phyloP scores from a whole-genome alignment of 2,113 vertebrate species.

The Mastomys natalensis region DNA sequence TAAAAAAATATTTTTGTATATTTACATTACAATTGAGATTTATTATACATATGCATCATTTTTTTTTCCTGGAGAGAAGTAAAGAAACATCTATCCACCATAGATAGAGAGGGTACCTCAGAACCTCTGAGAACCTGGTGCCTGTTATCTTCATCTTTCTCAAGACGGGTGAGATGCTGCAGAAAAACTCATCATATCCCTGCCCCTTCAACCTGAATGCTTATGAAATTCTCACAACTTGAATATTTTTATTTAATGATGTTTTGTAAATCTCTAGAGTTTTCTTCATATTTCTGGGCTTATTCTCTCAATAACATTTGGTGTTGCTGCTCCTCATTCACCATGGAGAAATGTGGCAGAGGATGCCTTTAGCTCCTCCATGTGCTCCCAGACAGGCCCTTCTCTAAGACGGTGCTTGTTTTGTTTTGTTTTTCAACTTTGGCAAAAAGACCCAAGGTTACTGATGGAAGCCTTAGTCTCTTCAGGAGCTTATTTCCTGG shows the following conservation, averaged over 20 bases:
- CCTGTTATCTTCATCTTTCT: background rate
- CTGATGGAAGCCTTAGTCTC: background rate
- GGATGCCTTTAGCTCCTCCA: background rate
- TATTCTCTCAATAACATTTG: background rate
- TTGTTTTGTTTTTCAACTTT: background rate
- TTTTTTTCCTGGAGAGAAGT: background rate
- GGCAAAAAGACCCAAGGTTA: background rate
- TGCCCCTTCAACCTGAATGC: accelerated
- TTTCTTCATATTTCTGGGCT: background rate
- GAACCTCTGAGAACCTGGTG: background rate
- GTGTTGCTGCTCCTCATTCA: background rate
- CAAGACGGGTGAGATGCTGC: background rate
- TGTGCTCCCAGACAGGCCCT: background rate
- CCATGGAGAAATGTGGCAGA: background rate
- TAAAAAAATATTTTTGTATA: background rate
- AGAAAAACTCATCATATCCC: background rate
- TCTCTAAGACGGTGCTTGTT: background rate
- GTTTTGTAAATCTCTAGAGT: background rate
- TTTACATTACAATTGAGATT: background rate
- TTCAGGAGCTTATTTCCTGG: background rate
- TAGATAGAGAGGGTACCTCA: background rate
- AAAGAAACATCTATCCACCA: background rate
- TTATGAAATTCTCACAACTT: background rate
- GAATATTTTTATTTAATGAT: background rate
- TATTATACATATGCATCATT: background rate